Percentiles rank a stretch among this genome's conserved stretches.
Conservation (phyloP, 2,797 vertebrate species). For the Liparis tanakae region DNA sequence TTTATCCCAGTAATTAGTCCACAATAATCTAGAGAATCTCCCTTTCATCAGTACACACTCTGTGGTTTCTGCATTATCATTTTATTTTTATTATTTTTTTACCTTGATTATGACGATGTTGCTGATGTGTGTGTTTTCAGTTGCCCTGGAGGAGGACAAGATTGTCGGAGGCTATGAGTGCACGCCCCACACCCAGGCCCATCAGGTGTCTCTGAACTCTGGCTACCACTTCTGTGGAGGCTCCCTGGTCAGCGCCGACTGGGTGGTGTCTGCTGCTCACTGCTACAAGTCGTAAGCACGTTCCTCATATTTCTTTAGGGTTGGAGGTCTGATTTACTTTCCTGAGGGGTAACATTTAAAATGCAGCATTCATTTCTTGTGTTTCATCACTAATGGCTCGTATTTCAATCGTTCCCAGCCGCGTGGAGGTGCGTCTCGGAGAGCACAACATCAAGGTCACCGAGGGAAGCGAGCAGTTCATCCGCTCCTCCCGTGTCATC, state of each 20-base stretch:
- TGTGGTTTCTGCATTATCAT: background rate
- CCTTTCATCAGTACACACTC: background rate
- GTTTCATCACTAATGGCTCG: background rate
- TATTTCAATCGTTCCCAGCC: slow-evolving; percentile 19
- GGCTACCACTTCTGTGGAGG: slow-evolving; percentile 78
- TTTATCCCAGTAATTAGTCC: slow-evolving; percentile 5
- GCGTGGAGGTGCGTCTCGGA: slow-evolving; percentile 84
- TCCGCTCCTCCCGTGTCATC: slow-evolving; percentile 79
- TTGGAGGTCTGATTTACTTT: background rate
- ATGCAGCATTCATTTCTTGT: background rate
- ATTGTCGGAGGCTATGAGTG: slow-evolving; percentile 81
- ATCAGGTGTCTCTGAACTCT: slow-evolving; percentile 74
- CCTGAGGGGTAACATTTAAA: background rate
- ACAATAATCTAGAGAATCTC: background rate
- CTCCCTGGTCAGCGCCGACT: slow-evolving; percentile 72
- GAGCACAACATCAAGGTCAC: slow-evolving; percentile 76
- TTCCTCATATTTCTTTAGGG: background rate
- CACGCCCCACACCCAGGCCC: slow-evolving; percentile 60
- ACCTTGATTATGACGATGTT: too few species aligned
- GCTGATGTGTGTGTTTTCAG: slow-evolving; percentile 39
- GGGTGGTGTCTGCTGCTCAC: slow-evolving; percentile 81
- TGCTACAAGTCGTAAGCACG: slow-evolving; percentile 72
- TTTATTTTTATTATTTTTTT: too few species aligned
- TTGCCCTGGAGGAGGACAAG: slow-evolving; percentile 73
- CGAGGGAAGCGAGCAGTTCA: slow-evolving; percentile 81